These are phyloP conservation scores for Dryobotodes eremita DNA, from an alignment of 2,888 invertebrate genomes.

Conservation along the genomic window DNA sequence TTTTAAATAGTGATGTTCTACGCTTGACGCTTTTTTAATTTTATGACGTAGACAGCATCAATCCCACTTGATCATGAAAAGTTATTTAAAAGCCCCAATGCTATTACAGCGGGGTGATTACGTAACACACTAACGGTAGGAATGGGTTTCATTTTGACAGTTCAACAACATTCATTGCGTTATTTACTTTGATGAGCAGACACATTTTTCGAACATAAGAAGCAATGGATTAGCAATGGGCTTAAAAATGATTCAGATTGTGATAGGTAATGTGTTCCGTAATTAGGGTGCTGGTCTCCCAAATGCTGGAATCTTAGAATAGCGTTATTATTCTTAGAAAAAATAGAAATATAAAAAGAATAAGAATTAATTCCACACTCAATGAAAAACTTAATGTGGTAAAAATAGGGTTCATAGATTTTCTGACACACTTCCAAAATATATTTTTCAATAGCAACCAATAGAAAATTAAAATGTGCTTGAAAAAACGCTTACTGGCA, in stretches of 20 bases:
- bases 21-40: conserved; percentile 8
- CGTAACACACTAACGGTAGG: too few relatives aligned
- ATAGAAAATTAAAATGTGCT: background rate
- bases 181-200: too few relatives aligned
- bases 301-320: background rate
- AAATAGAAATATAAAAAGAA: background rate
- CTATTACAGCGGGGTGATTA: too few relatives aligned
- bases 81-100: background rate
- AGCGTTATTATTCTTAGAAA: too few relatives aligned
- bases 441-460: background rate
- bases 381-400: background rate
- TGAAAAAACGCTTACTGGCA: conserved; percentile 1
- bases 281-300: too few relatives aligned
- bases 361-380: background rate
- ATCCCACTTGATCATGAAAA: background rate
- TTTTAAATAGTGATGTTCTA: conserved; percentile 14
- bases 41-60: background rate
- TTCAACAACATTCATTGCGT: too few relatives aligned
- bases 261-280: too few relatives aligned
- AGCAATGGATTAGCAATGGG: too few relatives aligned
- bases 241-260: too few relatives aligned
- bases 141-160: too few relatives aligned
- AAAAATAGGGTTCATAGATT: background rate
- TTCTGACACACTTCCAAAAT: background rate
- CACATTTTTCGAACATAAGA: too few relatives aligned